Conservation (phyloP, 2,797 vertebrate genomes). For the Pelobates cultripes region DNA sequence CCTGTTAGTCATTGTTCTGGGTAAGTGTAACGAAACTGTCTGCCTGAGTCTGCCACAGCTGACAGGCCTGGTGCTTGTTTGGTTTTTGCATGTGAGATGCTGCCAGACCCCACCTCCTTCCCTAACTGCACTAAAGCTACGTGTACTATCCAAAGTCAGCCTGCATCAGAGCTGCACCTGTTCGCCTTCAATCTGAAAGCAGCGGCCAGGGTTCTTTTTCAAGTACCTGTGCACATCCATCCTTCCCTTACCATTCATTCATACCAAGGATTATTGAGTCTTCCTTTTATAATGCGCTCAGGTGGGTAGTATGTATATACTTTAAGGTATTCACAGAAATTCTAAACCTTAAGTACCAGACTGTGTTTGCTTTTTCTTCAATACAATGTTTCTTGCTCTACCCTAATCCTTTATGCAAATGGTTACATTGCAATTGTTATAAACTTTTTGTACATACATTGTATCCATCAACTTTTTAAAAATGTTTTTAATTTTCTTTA, state of each 20-base stretch:
- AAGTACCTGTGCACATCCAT: neutral
- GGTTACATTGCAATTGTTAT: too few species aligned
- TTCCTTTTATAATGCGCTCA: neutral
- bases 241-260: neutral
- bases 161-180: slow-evolving; percentile 41
- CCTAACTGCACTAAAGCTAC: slow-evolving; percentile 64
- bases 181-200: neutral
- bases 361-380: neutral
- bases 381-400: too few species aligned
- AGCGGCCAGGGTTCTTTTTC: neutral
- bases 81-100: slow-evolving; percentile 55
- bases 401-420: too few species aligned
- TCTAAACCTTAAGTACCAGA: neutral
- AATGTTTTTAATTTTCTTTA: too few species aligned
- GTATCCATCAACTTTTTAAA: too few species aligned
- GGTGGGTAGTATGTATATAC: neutral
- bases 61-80: slow-evolving; percentile 45
- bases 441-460: too few species aligned
- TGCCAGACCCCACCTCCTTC: slow-evolving; percentile 62
- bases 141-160: slow-evolving; percentile 62
- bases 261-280: neutral
- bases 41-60: slow-evolving; percentile 32
- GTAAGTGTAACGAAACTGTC: neutral
- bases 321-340: too few species aligned
- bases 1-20: neutral